These are phyloP conservation scores for Sorex maritimensis DNA, from an alignment of 2,797 vertebrate genomes.

Conservation along the genomic window DNA sequence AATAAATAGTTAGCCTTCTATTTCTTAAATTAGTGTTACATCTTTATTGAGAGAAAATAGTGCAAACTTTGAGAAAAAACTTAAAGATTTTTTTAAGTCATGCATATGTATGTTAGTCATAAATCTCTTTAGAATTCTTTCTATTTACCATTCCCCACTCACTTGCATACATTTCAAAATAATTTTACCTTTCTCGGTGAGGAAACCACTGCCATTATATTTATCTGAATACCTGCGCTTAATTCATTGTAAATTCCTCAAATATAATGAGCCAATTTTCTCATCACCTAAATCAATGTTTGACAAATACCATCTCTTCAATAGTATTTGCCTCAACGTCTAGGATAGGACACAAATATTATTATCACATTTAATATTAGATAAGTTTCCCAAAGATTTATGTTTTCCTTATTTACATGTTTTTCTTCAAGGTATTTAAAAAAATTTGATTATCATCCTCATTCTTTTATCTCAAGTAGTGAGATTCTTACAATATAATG, in stretches of 20 bases:
- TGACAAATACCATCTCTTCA: not conserved
- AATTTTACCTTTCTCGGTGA: not conserved
- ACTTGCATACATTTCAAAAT: not conserved
- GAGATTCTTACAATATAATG: not conserved
- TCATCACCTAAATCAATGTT: not conserved
- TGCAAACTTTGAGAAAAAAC: not conserved
- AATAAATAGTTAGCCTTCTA: not conserved
- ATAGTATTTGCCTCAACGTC: not conserved
- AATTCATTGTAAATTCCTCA: not conserved
- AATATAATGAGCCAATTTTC: not conserved
- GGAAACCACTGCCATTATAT: not conserved
- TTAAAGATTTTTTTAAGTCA: not conserved
- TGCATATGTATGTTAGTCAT: not conserved
- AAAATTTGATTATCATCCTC: not conserved
- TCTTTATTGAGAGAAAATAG: constrained; percentile 17
- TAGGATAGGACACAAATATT: not conserved
- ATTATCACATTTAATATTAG: not conserved
- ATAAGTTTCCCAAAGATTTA: not conserved
- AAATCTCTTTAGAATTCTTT: too few relatives aligned
- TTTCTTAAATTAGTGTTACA: not conserved
- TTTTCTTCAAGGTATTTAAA: not conserved
- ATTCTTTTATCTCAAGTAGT: not conserved
- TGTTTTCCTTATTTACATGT: not conserved
- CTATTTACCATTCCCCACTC: not conserved
- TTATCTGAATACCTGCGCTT: not conserved